Evolutionary conservation across 2,888 invertebrate species (phyloP).

Genomic region (Cryptosula pallasiana): DNA sequence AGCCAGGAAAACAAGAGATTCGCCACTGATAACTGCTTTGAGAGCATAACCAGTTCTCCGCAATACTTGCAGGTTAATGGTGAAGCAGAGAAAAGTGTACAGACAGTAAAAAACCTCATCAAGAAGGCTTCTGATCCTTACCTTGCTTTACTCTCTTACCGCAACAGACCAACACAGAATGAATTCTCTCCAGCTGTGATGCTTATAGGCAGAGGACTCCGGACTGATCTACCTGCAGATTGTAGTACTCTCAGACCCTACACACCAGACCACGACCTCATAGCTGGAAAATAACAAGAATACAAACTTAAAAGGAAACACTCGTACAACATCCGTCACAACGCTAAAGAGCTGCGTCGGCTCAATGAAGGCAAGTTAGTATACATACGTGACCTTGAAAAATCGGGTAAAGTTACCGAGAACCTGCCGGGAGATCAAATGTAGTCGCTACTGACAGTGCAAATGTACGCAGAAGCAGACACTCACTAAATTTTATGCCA

Average conservation of each 20-base stretch:
- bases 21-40: conserved; percentile 24
- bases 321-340: neutral
- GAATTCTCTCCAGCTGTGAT: conserved; percentile 1
- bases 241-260: neutral
- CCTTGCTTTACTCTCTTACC: conserved; percentile 22
- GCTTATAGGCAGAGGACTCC: conserved; percentile 8
- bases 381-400: neutral
- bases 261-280: conserved; percentile 1
- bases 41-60: conserved; percentile 24
- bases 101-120: conserved; percentile 26
- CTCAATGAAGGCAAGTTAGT: neutral
- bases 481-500: neutral
- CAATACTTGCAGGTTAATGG: conserved; percentile 25
- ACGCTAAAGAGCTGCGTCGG: neutral
- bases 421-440: neutral
- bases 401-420: neutral
- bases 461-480: neutral
- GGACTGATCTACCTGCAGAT: conserved; percentile 15
- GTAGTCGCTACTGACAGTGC: neutral
- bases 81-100: conserved; percentile 23
- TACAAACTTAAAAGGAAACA: conserved; percentile 3
- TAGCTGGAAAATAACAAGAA: neutral
- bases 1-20: conserved; percentile 25
- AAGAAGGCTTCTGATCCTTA: conserved; percentile 22
- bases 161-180: conserved; percentile 3